Evolutionary conservation across 2,888 invertebrate genomes (phyloP), one percentile per base, ranked within the genome.

Genomic region (Rotaria socialis): DNA sequence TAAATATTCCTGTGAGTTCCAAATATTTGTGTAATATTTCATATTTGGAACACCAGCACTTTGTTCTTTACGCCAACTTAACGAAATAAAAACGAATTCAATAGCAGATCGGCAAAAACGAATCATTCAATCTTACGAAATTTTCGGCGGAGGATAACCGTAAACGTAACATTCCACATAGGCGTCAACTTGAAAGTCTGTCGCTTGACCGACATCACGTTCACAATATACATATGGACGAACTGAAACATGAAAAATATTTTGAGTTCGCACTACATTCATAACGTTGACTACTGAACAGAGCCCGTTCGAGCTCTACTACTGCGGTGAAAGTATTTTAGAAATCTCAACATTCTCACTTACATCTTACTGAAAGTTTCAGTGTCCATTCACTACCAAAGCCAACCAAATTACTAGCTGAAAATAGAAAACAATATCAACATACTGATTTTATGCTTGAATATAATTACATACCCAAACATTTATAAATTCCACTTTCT

Each of bases 101-200:
- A 35, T 7, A 55, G 11, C 5, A 35, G 11, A 14, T 52, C 14
- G 0, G 1, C 3, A 52, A 22, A 35, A 5, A 35, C 3, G 10
- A 55, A 80, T 35, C 35, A 24, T 75, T 47, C 24, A 7, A 43
- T 47, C 27, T 84, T 55, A 47, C 80, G 35, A 55, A 8, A 84
- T 84, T 55, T 84, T 80, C 11, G 85, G 85, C 24, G 85, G 0
- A 41, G 85, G 75, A 80, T 85, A 85, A 80, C 85, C 75, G 43
- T 75, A 35, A 0, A 85, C 85, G 56, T 85, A 85, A 41, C 85
- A 85, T 85, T 85, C 85, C 43, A 85, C 22, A 43, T 85, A 85
- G 50, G 19, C 85, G 43, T 85, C 75, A 24, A 85, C 85, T 85
- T 52, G 35, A 75, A 75, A 50, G 50, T 75, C 43, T 5, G 85